These are phyloP conservation scores for Bergia sp. DNA, from an alignment of 92 coral and sea anemone genomes.

Conservation along the genomic window DNA sequence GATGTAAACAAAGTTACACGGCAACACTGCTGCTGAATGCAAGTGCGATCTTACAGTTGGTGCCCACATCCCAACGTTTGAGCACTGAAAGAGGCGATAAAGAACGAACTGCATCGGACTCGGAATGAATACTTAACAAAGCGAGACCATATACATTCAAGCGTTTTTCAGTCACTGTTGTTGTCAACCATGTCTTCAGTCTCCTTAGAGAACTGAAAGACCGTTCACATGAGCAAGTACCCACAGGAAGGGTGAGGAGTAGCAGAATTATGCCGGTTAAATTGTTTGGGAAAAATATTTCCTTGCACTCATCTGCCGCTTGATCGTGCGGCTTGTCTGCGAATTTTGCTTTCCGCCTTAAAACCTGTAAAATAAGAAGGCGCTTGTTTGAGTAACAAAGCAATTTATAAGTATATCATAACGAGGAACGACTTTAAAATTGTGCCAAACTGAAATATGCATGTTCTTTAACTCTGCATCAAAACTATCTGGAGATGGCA, in stretches of 20 bases:
- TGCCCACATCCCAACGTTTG: neutral
- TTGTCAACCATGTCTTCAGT: slow-evolving; percentile 3
- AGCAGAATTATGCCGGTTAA: neutral
- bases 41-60: neutral
- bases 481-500: too few relatives aligned
- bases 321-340: neutral
- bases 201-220: neutral
- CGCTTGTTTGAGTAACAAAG: neutral
- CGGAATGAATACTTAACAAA: neutral
- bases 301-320: neutral
- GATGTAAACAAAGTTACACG: slow-evolving; percentile 3
- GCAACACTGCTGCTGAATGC: neutral
- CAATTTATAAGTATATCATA: too few relatives aligned
- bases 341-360: neutral
- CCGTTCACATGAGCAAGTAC: slow-evolving; percentile 1
- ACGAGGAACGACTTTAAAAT: too few relatives aligned
- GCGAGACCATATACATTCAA: slow-evolving; percentile 15
- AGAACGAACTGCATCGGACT: neutral
- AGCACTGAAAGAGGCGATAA: neutral
- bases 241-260: neutral
- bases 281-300: too few relatives aligned
- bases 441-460: too few relatives aligned
- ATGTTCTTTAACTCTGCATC: too few relatives aligned
- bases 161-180: neutral
- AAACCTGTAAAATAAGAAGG: neutral